Conservation (phyloP, 2,888 invertebrate species). For the Papilio protenor region DNA sequence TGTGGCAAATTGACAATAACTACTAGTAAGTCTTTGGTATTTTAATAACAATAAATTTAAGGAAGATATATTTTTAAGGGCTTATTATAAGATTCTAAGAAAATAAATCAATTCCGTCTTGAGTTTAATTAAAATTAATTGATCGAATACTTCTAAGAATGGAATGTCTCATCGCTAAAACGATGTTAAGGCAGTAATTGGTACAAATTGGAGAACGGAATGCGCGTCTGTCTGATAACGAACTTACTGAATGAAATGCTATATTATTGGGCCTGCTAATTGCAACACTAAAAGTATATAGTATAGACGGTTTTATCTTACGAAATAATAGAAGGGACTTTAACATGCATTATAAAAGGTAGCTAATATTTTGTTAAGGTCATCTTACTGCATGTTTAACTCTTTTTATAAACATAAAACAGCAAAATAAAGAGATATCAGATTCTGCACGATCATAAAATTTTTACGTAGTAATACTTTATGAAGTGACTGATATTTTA, state of each 20-base stretch:
- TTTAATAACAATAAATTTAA: background rate
- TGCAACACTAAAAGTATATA: constrained; percentile 18
- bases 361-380: constrained; percentile 2
- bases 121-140: constrained; percentile 39
- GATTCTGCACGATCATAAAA: background rate
- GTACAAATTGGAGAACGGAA: constrained; percentile 64
- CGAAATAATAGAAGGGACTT: constrained; percentile 12
- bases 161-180: constrained; percentile 38
- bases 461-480: background rate
- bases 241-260: constrained; percentile 53
- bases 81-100: background rate
- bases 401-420: background rate
- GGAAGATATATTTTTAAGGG: background rate
- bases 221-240: constrained; percentile 57
- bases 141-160: constrained; percentile 40
- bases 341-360: background rate
- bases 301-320: constrained; percentile 18
- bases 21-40: no score
- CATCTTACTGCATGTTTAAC: background rate
- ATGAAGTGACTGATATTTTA: constrained; percentile 3
- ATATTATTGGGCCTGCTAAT: constrained; percentile 44
- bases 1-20: no score
- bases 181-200: constrained; percentile 39
- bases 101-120: background rate
- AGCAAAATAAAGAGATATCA: background rate